Percentiles rank a stretch among this genome's conserved stretches.
These are phyloP conservation scores for roundworm (Caenorhabditis elegans) DNA, from an alignment of 1,140 invertebrate genomes.

Conservation along the genomic window WBcel235 BX284602.5:7720001-7720500, in stretches of 20 bases:
- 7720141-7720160: background rate
- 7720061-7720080: background rate
- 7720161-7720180: background rate
- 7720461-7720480: too few species aligned
- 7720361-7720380: too few species aligned
- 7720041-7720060: background rate
- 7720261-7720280: background rate
- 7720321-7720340: too few species aligned
- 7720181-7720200: background rate
- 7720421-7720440: too few species aligned
- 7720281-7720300: background rate
- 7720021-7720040: background rate
- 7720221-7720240: background rate
- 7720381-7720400: too few species aligned
- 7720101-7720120: constrained; percentile 17
- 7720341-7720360: too few species aligned
- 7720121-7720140: background rate
- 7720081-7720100: constrained; percentile 27
- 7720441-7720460: too few species aligned
- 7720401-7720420: too few species aligned
- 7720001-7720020: background rate
- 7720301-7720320: too few species aligned
- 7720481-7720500: too few species aligned
- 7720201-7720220: constrained; percentile 3
- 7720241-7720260: background rate